These are phyloP conservation scores for Spodoptera picta DNA, from an alignment of 2,888 invertebrate species.

Conservation along the genomic window DNA sequence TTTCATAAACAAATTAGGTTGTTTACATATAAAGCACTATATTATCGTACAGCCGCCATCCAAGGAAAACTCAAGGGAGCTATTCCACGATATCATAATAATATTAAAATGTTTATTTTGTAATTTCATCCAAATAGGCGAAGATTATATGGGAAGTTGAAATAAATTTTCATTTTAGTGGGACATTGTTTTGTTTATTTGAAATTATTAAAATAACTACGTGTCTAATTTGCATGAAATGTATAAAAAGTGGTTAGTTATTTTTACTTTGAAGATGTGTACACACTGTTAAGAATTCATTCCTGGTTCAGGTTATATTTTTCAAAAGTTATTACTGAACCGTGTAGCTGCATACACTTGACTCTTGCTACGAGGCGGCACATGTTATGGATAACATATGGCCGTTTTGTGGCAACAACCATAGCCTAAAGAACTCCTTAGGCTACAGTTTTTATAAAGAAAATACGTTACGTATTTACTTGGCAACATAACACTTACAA, in stretches of 20 bases:
- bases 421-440: conserved; percentile 1
- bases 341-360: conserved; percentile 11
- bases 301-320: conserved; percentile 6
- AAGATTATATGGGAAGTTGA: neutral
- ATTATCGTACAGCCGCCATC: conserved; percentile 29
- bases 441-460: neutral
- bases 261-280: no score
- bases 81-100: conserved; percentile 27
- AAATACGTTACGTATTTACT: neutral
- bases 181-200: no score
- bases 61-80: conserved; percentile 40
- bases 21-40: conserved; percentile 37
- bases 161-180: no score
- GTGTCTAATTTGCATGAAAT: no score
- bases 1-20: conserved; percentile 41
- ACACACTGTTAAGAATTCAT: neutral
- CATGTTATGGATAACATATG: conserved; percentile 5
- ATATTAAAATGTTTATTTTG: conserved; percentile 22
- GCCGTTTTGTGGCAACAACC: conserved; percentile 11
- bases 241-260: no score
- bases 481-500: neutral
- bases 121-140: conserved; percentile 7
- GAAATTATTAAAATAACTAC: no score
- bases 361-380: neutral
- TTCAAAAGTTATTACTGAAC: neutral